phyloP scores from a whole-genome alignment of 1,140 invertebrate genomes.

The Brachionus angularis region DNA sequence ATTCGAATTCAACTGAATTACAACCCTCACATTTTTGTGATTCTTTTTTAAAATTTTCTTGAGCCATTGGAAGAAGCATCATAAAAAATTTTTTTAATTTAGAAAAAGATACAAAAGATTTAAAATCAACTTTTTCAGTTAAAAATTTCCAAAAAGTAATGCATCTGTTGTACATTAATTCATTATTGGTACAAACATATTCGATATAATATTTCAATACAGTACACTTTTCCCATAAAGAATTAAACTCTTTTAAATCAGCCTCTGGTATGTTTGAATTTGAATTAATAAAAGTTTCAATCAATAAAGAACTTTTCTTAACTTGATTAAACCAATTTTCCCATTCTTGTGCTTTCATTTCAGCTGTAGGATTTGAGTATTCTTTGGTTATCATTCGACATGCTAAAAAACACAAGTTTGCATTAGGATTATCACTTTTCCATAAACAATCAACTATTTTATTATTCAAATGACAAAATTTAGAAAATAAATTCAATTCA shows the following conservation, averaged over 20 bases:
- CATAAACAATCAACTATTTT: background rate
- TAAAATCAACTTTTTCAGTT: background rate
- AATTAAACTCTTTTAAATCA: slow-evolving; percentile 4
- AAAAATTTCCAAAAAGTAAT: slow-evolving; percentile 13
- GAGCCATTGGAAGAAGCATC: background rate
- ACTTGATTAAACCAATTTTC: slow-evolving; percentile 12
- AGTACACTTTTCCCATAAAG: slow-evolving; percentile 6
- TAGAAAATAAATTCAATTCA: slow-evolving; percentile 10
- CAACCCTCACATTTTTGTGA: background rate
- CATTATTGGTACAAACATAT: slow-evolving; percentile 1
- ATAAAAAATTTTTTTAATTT: background rate
- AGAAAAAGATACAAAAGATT: background rate
- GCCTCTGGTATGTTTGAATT: background rate
- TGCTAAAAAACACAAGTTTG: slow-evolving; percentile 18
- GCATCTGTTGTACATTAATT: background rate
- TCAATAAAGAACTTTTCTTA: background rate
- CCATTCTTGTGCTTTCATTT: slow-evolving; percentile 16
- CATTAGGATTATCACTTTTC: slow-evolving; percentile 21
- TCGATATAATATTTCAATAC: slow-evolving; percentile 16
- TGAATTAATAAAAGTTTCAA: slow-evolving; percentile 2
- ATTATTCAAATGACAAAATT: slow-evolving; percentile 1
- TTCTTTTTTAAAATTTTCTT: background rate
- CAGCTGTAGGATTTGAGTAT: background rate
- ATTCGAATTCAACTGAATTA: background rate
- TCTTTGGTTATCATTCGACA: background rate